Evolutionary conservation across 1,140 invertebrate species (phyloP).

Genomic region (Drosophila parvula): DNA sequence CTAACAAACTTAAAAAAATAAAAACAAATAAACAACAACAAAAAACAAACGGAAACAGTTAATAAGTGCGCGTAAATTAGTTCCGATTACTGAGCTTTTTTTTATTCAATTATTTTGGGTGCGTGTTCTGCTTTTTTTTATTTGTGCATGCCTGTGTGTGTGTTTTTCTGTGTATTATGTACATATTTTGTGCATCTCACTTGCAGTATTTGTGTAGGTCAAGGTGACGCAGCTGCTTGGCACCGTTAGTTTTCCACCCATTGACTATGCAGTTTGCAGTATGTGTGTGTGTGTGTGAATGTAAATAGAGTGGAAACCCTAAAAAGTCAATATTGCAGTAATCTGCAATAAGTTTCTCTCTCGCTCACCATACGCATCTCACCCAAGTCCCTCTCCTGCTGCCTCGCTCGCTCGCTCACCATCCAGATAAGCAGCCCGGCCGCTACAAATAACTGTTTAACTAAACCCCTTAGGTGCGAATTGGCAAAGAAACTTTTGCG

Average conservation of each 20-base stretch:
- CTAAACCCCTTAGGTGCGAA: conserved; percentile 12
- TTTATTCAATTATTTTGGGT: conserved; percentile 16
- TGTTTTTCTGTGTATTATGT: not conserved
- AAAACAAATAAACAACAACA: not conserved
- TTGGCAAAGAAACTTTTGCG: too few species aligned
- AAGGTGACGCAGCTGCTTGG: conserved; percentile 46
- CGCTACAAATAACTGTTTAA: conserved; percentile 20
- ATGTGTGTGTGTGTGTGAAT: not conserved
- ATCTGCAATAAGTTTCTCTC: conserved; percentile 4
- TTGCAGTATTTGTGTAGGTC: conserved; percentile 45
- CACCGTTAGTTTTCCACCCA: conserved; percentile 47
- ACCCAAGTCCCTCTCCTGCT: not conserved
- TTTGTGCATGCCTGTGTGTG: conserved; percentile 1
- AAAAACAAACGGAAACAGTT: conserved; percentile 37
- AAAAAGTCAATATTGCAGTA: conserved; percentile 49
- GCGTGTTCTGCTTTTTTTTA: conserved; percentile 7
- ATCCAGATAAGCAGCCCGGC: conserved; percentile 12
- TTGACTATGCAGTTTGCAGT: conserved; percentile 32
- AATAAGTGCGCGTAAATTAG: conserved; percentile 44
- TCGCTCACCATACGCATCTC: not conserved
- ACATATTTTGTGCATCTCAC: conserved; percentile 21
- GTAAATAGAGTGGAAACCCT: conserved; percentile 39
- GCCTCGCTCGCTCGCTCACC: not conserved
- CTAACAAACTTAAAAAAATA: not conserved
- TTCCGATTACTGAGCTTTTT: conserved; percentile 10